Percentiles rank a stretch among this genome's conserved stretches.
phyloP scores from a whole-genome alignment of 2,888 invertebrate genomes.

The Hemicrepidius hirtus region DNA sequence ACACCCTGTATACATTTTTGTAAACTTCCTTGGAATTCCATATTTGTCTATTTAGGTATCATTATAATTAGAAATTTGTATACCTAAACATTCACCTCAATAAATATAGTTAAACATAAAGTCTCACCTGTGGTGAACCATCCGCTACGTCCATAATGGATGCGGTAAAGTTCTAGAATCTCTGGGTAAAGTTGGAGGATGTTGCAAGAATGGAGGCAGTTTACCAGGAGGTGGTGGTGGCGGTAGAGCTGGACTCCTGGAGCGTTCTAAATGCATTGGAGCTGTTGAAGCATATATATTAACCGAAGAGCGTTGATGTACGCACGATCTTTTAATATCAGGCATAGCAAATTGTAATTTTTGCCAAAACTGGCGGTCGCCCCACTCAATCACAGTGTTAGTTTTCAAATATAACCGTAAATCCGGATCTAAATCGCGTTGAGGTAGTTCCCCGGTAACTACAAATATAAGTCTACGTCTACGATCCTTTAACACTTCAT shows the following conservation, averaged over 20 bases:
- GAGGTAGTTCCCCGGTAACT: slow-evolving; percentile 91
- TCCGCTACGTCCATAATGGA: slow-evolving; percentile 88
- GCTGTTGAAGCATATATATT: slow-evolving; percentile 82
- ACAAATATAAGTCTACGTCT: slow-evolving; percentile 92
- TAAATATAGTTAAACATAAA: background rate
- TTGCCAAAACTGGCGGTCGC: slow-evolving; percentile 97
- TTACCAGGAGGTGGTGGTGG: slow-evolving; percentile 77
- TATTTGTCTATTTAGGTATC: no score
- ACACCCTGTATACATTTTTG: no score
- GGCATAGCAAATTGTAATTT: slow-evolving; percentile 95
- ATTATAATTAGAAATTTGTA: no score
- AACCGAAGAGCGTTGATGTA: slow-evolving; percentile 80
- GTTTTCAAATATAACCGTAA: slow-evolving; percentile 92
- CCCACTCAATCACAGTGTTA: slow-evolving; percentile 94
- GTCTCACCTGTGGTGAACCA: slow-evolving; percentile 79
- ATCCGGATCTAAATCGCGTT: slow-evolving; percentile 92
- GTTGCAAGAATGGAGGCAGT: slow-evolving; percentile 75
- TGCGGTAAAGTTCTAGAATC: slow-evolving; percentile 78
- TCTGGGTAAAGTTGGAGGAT: slow-evolving; percentile 71
- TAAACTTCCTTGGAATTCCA: no score
- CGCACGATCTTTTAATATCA: slow-evolving; percentile 79
- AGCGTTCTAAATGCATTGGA: slow-evolving; percentile 70
- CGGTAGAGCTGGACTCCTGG: slow-evolving; percentile 77
- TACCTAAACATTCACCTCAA: background rate
- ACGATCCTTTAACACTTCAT: slow-evolving; percentile 91